Base-by-base conservation (phyloP, 2,113 vertebrate genomes). In the Chrysochloris asiatica region DNA sequence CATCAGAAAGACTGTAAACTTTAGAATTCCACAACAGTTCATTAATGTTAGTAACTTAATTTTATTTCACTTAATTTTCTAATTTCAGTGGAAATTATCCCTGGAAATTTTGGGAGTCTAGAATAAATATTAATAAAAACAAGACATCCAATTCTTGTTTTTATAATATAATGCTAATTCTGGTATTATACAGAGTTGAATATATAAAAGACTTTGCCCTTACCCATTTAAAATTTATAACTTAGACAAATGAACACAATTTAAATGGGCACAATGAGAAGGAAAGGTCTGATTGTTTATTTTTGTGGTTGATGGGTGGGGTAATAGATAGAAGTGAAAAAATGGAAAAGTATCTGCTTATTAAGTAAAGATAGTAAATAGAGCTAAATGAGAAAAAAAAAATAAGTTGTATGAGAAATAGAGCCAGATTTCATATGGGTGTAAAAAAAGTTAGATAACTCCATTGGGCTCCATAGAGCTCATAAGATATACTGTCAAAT, bases 321-420 rank as follows among this genome's bases (percentile, higher is more conserved):
- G 30, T 83, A 24, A 52, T 7, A 47, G 28, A 17, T 86, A 79
- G 59, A n/a, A 90, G 86, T 76, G 48, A 79, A 82, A 92, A 83
- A 36, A 76, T 65, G 45, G 71, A 79, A 90, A 77, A 79, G n/a
- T 82, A 88, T 63, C 72, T 84, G 26, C 82, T 54, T 48, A 67
- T 47, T 2, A 59, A 61, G 13, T 90, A 85, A 95, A 89, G 48
- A 47, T 87, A 61, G 38, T 52, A 91, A 90, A 47, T 61, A 86
- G 24, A 88, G 36, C 33, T 88, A 36, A 81, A 65, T 65, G 41
- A 47, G 41, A 47, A 41, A 45, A 41, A 65, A 89, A 81, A 59
- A 90, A 89, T 19, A 88, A 92, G 30, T 28, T 83, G 26, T 87
- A 61, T 83, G 54, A 92, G 22, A 92, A 83, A 73, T 11, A 83